Evolutionary conservation across 2,797 vertebrate species (phyloP), one percentile per base, ranked within the genome.

Genomic region (Perodicticus potto): DNA sequence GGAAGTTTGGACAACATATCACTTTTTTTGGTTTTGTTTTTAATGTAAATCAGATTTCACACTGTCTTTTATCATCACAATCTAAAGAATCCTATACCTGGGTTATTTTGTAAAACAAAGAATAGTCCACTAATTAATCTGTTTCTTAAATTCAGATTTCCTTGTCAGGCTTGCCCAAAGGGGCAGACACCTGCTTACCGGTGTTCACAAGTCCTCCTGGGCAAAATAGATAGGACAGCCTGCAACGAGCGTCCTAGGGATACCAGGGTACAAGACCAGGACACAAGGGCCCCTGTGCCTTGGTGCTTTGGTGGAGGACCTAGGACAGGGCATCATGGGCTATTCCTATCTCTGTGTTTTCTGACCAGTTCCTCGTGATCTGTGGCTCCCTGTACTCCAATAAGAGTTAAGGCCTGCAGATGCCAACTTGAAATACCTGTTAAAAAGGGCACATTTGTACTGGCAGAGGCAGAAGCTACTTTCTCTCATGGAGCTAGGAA

Each of bases 91-190:
- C n/a, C 81, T 81, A 25, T 10, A 67, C 32, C 74, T 76, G 49
- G 72, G 43, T 80, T 92, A 37, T 78, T 85, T 25, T 93, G 43
- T 83, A 74, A 89, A 94, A 80, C 70, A 89, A 40, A 94, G 37
- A 84, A 10, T 29, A 57, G 22, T 45, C 8, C 0, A 1, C 59
- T 40, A 19, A 65, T 82, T 32, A 76, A n/a, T 74, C 49, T 49
- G 19, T 72, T 92, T 81, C 70, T 63, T 22, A 59, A 86, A 93
- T 81, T 84, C 53, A 85, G 45, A 95, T 77, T 85, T 95, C 25
- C 72, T 67, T 32, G 16, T 61, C 77, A 55, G 59, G 27, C 45
- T 61, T 83, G 32, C 34, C 32, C 61, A 37, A 65, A 63, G 29
- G 19, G 70, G 14, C 65, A 73, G 49, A 86, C 37, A 67, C 23